Percentiles rank a stretch among this genome's conserved stretches.
Conservation (phyloP, 2,113 vertebrate genomes). For the Scytalopus superciliaris region DNA sequence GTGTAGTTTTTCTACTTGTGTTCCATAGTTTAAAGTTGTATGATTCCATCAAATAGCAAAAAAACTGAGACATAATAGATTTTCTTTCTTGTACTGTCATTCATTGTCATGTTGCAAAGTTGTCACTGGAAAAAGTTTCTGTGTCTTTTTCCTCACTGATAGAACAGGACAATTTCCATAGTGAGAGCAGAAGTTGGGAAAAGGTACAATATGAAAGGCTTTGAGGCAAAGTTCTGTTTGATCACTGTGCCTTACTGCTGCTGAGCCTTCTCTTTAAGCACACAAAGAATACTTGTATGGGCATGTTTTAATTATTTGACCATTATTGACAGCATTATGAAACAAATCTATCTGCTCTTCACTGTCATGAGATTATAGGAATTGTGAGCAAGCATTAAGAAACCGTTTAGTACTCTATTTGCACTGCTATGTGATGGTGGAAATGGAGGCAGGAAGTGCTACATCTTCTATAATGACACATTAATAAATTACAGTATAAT, state of each 20-base stretch:
- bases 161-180: not conserved
- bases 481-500: not conserved
- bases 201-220: not conserved
- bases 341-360: not conserved
- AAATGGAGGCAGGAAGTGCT: conserved; percentile 4
- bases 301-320: not conserved
- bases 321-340: not conserved
- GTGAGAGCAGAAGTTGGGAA: not conserved
- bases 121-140: not conserved
- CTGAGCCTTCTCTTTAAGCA: not conserved
- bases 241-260: not conserved
- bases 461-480: not conserved
- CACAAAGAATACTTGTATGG: not conserved
- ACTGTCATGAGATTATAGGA: not conserved
- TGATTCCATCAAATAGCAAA: not conserved
- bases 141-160: not conserved
- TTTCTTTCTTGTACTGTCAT: not conserved
- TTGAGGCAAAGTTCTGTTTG: not conserved
- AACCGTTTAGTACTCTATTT: not conserved
- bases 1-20: not conserved
- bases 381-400: not conserved
- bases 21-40: not conserved
- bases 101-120: not conserved
- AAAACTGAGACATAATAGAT: not conserved
- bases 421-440: not conserved